Evolutionary conservation across 2,888 invertebrate genomes (phyloP), one percentile per base, ranked within the genome.

Genomic region (Acleris laterana): DNA sequence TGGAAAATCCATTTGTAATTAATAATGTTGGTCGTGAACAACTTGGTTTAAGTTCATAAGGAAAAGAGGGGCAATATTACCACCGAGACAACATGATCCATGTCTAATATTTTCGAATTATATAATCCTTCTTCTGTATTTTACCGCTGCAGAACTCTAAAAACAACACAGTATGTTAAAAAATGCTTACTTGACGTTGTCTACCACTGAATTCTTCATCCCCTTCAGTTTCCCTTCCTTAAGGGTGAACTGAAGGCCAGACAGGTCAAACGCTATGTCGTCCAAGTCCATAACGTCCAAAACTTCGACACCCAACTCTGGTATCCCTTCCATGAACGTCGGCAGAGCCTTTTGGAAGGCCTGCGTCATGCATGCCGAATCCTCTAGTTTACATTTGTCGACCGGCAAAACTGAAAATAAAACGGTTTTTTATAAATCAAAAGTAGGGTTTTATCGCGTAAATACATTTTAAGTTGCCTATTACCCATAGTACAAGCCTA

Each of bases 351-450:
- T 75, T 65, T 84, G 82, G 38, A 81, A 78, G 1, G 79, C 77
- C 13, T 68, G 38, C 17, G 68, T 71, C 75, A 85, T 60, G 58
- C 84, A 85, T 32, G 63, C 63, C 0, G 79, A 74, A 57, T 85
- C 84, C 28, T 77, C 74, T 3, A 84, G 70, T 4, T 74, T 73
- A 72, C 85, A 85, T 80, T 83, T 83, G 32, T 75, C 78, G n/a
- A 57, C 57, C 1, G 46, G 57, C 11, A 57, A 25, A n/a, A 57
- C 57, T 57, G n/a, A 5, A 46, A 46, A 20, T 20, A 20, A 49
- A 49, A 7, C n/a, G 2, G 0, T 20, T 19, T 2, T 7, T 49
- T 49, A 49, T 46, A 49, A 49, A 17, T 20, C 11, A 1, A 3
- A n/a, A n/a, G 44, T 5, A 16, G 44, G 11, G 3, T 1, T 32